phyloP scores from a whole-genome alignment of 1,140 invertebrate genomes.

The Tetraneura akinire region DNA sequence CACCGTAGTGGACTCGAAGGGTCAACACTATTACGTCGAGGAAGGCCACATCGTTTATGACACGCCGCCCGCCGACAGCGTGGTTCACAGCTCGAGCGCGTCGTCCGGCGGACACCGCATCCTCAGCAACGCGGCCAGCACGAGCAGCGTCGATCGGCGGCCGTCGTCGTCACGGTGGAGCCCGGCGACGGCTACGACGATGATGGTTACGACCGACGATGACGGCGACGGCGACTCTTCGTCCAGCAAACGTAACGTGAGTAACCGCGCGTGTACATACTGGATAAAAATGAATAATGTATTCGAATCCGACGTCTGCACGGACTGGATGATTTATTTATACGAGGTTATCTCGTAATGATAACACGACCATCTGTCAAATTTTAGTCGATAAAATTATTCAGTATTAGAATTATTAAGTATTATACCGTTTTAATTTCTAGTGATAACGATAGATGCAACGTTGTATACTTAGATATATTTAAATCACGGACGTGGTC shows the following conservation, averaged over 20 bases:
- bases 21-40: slow-evolving; percentile 10
- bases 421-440: no score
- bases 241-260: slow-evolving; percentile 23
- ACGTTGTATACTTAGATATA: no score
- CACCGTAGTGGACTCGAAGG: neutral
- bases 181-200: slow-evolving; percentile 31
- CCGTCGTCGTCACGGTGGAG: slow-evolving; percentile 23
- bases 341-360: no score
- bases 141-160: neutral
- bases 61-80: neutral
- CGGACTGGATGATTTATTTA: no score
- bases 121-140: neutral
- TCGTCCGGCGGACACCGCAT: neutral
- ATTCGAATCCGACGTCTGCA: no score
- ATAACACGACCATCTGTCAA: no score
- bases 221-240: slow-evolving; percentile 11
- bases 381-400: no score
- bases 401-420: no score
- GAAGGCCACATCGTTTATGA: slow-evolving; percentile 25
- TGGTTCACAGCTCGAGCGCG: neutral
- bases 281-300: no score
- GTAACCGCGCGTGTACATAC: no score
- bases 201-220: neutral
- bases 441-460: no score
- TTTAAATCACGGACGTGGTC: no score